Conservation (phyloP, 2,797 vertebrate genomes). For the Myotis pilosus region DNA sequence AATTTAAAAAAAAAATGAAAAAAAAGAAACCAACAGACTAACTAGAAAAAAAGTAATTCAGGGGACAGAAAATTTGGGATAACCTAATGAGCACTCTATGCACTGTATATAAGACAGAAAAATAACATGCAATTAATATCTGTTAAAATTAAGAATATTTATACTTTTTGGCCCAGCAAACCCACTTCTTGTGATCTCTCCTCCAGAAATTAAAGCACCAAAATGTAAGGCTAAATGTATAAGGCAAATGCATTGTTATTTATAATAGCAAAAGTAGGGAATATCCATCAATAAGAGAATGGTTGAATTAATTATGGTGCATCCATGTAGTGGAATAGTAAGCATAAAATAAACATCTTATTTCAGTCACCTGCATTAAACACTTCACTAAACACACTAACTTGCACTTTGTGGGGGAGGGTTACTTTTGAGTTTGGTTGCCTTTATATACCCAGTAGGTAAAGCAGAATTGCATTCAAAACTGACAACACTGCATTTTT, state of each 20-base stretch:
- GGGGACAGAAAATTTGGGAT: background rate
- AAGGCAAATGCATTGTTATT: conserved; percentile 13
- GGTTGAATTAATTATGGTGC: background rate
- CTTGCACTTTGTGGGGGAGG: background rate
- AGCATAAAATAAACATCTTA: conserved; percentile 20
- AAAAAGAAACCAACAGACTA: background rate
- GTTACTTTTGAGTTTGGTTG: conserved; percentile 1
- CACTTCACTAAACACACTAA: background rate
- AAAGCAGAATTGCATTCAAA: conserved; percentile 21
- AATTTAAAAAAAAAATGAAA: background rate
- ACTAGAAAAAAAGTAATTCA: background rate
- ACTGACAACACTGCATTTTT: background rate
- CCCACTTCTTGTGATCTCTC: background rate
- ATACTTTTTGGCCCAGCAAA: background rate
- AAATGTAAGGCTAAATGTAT: conserved; percentile 35
- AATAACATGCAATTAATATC: background rate
- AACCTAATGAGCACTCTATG: background rate
- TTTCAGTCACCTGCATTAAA: background rate
- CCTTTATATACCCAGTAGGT: background rate
- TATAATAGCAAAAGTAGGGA: background rate
- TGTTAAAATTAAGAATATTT: conserved; percentile 24
- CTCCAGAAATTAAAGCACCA: conserved; percentile 8
- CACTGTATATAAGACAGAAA: background rate
- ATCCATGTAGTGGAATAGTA: background rate
- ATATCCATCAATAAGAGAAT: background rate